Conservation (phyloP, 2,888 invertebrate genomes). For the Trachelus troglodyta region DNA sequence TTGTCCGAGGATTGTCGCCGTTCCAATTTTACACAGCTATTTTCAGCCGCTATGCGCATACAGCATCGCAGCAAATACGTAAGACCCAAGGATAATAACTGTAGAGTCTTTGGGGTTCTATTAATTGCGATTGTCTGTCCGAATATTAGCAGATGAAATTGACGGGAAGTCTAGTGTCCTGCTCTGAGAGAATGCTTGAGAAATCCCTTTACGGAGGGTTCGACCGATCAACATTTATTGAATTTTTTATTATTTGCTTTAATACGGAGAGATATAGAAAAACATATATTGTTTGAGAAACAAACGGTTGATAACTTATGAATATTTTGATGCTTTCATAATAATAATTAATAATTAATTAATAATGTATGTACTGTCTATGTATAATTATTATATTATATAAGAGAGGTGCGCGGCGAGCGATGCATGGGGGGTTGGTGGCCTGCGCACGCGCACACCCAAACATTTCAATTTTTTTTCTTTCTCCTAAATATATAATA, state of each 20-base stretch:
- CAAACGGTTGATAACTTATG: slow-evolving; percentile 64
- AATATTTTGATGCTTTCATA: slow-evolving; percentile 65
- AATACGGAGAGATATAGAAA: slow-evolving; percentile 66
- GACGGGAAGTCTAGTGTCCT: background rate
- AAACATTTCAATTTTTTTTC: slow-evolving; percentile 43
- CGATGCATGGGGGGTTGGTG: slow-evolving; percentile 52
- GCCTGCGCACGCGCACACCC: slow-evolving; percentile 58
- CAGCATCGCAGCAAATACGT: background rate
- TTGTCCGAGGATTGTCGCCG: background rate
- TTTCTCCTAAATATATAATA: slow-evolving; percentile 51
- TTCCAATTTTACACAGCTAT: background rate
- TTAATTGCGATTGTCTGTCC: background rate
- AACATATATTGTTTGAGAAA: slow-evolving; percentile 65
- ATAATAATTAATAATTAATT: slow-evolving; percentile 56
- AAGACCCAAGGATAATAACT: background rate
- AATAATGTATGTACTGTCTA: slow-evolving; percentile 61
- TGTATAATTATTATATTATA: slow-evolving; percentile 65
- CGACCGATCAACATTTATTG: slow-evolving; percentile 58
- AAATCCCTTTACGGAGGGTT: background rate
- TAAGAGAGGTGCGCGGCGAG: slow-evolving; percentile 60
- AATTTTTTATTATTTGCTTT: slow-evolving; percentile 64
- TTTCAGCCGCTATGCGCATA: background rate
- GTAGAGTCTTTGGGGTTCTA: background rate
- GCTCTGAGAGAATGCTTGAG: background rate
- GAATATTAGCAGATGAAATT: background rate